These are phyloP conservation scores for Metalampra italica DNA, from an alignment of 2,888 invertebrate species.

Conservation along the genomic window DNA sequence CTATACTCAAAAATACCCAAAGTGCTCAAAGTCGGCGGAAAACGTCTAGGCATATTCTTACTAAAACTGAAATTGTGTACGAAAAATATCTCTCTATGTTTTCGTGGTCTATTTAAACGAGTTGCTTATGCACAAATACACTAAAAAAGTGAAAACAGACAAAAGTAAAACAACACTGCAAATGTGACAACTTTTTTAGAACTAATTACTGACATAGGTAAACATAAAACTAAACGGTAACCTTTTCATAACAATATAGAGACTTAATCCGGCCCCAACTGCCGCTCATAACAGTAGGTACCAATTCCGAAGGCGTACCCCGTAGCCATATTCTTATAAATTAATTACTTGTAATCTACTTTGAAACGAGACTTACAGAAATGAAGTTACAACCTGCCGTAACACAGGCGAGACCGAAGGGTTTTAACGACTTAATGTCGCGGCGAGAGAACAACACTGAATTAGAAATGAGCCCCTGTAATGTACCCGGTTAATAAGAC, in stretches of 20 bases:
- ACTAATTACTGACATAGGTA: no score
- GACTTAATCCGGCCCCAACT: constrained; percentile 42
- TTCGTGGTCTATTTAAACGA: no score
- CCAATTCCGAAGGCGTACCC: constrained; percentile 55
- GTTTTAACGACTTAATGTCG: constrained; percentile 69
- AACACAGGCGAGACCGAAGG: constrained; percentile 43
- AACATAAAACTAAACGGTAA: constrained; percentile 19
- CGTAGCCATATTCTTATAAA: constrained; percentile 76
- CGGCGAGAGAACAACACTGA: constrained; percentile 59
- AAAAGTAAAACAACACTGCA: not conserved
- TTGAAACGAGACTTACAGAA: constrained; percentile 73
- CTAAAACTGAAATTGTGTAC: no score
- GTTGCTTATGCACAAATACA: no score
- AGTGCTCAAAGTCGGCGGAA: no score
- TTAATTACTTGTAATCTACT: constrained; percentile 79
- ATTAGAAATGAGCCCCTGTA: constrained; percentile 68
- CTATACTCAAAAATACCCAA: no score
- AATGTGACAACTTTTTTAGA: not conserved
- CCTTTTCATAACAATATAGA: constrained; percentile 25
- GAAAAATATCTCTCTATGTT: no score
- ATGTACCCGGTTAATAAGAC: constrained; percentile 63
- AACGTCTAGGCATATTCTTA: no score
- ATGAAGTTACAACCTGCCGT: constrained; percentile 69
- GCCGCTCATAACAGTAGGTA: constrained; percentile 38
- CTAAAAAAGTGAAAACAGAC: not conserved